Conservation (phyloP, 2,113 vertebrate species). For the Microtus richardsoni region DNA sequence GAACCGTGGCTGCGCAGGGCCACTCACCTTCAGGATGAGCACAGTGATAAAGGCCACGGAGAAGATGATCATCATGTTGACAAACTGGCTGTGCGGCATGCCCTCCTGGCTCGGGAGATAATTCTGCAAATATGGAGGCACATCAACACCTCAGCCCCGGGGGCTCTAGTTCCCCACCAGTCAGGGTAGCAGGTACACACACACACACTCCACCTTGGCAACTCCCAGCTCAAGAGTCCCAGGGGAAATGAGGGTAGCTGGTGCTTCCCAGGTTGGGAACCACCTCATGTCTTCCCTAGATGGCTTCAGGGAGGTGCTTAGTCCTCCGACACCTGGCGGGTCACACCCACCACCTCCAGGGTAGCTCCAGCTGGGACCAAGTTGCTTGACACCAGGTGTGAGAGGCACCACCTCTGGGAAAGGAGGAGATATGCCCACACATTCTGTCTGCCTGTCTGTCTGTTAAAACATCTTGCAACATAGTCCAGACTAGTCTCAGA, state of each 20-base stretch:
- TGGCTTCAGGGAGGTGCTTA: not conserved
- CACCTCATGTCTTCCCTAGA: not conserved
- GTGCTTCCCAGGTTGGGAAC: not conserved
- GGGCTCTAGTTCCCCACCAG: not conserved
- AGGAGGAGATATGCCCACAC: not conserved
- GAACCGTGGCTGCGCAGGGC: accelerated
- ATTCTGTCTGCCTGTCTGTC: not conserved
- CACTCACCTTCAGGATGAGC: conserved; percentile 87
- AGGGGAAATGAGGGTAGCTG: not conserved
- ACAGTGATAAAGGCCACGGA: conserved; percentile 83
- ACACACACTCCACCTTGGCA: not conserved
- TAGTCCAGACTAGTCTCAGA: not conserved
- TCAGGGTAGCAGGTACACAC: not conserved
- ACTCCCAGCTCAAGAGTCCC: not conserved
- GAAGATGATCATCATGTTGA: conserved; percentile 85
- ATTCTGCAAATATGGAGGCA: conserved; percentile 75
- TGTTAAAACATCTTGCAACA: not conserved
- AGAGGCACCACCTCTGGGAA: not conserved
- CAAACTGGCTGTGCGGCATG: conserved; percentile 76
- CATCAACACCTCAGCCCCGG: not conserved
- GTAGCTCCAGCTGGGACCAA: not conserved
- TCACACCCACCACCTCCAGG: not conserved
- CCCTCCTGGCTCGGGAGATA: conserved; percentile 80
- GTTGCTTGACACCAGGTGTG: too few relatives aligned
- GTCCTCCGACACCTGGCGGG: not conserved